Conservation (phyloP, 2,797 vertebrate genomes). For the Morelia viridis region DNA sequence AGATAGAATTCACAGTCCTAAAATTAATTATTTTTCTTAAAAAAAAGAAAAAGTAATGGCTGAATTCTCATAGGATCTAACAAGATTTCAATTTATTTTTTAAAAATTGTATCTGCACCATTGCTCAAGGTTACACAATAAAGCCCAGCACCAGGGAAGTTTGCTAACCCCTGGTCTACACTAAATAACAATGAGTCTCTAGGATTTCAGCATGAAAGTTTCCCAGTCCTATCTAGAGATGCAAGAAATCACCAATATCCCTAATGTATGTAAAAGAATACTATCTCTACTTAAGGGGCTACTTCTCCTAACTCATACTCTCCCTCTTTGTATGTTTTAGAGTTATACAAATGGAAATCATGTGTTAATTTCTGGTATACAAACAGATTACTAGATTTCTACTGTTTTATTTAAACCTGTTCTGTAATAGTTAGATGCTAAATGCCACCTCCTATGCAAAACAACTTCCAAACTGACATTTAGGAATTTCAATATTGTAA, state of each 20-base stretch:
- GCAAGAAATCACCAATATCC: neutral
- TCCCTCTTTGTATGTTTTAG: neutral
- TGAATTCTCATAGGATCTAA: neutral
- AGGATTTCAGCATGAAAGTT: neutral
- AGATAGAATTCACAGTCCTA: neutral
- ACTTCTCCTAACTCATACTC: neutral
- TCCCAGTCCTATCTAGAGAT: neutral
- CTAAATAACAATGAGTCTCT: neutral
- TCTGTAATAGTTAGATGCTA: neutral
- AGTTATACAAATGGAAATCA: rapidly evolving
- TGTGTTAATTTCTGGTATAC: neutral
- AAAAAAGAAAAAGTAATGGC: neutral
- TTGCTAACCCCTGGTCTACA: neutral
- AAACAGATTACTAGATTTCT: neutral
- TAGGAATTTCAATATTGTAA: neutral
- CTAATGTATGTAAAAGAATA: neutral
- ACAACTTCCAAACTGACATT: neutral
- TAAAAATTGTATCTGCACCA: neutral
- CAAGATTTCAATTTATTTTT: neutral
- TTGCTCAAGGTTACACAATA: neutral
- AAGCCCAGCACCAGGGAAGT: neutral
- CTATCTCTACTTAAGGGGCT: neutral
- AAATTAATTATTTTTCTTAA: neutral
- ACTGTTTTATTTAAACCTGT: conserved; percentile 29
- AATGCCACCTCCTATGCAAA: neutral